Base-by-base conservation (phyloP, 2,888 invertebrate species). In the Poecilobothrus nobilitatus region DNA sequence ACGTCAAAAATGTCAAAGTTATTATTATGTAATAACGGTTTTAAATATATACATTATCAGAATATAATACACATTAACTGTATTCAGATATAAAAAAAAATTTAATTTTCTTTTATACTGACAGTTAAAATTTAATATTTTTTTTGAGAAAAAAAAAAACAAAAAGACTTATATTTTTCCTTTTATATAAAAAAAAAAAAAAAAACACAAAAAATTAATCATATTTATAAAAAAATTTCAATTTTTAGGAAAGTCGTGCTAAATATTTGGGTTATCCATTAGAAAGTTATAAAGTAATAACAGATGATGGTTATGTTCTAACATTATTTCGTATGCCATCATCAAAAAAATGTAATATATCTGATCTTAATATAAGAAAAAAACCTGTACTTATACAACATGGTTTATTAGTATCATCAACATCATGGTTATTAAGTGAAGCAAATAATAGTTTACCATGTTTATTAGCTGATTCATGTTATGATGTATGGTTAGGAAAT, bases 401-500 rank as follows among this genome's bases (percentile, higher is more conserved):
- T 73, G 91, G 94, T 0, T 81, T 95, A 0, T 77, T 92, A 1
- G 86, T 86, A 33, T 88, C 89, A 15, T 89, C 92, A 0, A 86
- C 89, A 10, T 88, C 89, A 75, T 94, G 89, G 86, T 83, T 94
- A 5, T 79, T 91, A 63, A 87, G 89, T 78, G 88, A 89, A 0
- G 89, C 89, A 0, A 85, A 87, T 61, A 84, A 86, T 0, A 84
- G 86, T 3, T 70, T 80, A 37, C 79, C 79, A 0, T 80, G 78
- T 66, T 76, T 80, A 72, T 76, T 90, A 27, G 88, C 89, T 2
- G 89, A 90, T 74, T 83, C 83, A 72, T 90, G 89, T 2, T 90
- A 85, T 73, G 91, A 91, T 72, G 90, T 91, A 0, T 94, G 94
- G 94, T 78, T 94, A 78, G 91, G 91, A 0, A 94, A 93, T 76